phyloP scores from a whole-genome alignment of 2,113 vertebrate species.

The Microtus montanus region DNA sequence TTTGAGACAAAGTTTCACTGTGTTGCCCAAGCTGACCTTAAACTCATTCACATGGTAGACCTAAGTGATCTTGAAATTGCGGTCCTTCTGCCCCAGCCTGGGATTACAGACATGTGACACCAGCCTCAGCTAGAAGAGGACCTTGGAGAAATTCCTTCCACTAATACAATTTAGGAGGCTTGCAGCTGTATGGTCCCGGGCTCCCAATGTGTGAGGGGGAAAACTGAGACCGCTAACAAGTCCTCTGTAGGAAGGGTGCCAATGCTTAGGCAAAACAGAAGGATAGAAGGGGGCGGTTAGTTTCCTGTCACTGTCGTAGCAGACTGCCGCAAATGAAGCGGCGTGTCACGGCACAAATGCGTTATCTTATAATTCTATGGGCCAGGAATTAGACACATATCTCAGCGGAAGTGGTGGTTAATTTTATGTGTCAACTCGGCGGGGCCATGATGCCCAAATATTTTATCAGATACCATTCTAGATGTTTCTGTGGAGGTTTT shows the following conservation, averaged over 20 bases:
- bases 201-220: neutral
- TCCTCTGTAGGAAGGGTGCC: neutral
- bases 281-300: neutral
- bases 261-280: neutral
- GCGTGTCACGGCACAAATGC: neutral
- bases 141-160: neutral
- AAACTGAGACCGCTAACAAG: neutral
- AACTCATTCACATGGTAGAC: neutral
- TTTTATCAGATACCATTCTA: neutral
- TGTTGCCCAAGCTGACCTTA: neutral
- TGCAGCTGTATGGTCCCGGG: neutral
- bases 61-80: neutral
- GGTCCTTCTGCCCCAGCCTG: neutral
- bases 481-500: slow-evolving; percentile 7
- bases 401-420: neutral
- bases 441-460: neutral
- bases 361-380: neutral
- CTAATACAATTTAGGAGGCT: no score
- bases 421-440: neutral
- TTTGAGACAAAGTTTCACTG: neutral
- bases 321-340: neutral
- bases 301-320: neutral
- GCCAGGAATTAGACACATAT: neutral
- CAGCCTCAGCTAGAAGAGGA: neutral
- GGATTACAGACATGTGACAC: no score